A percentile compares a stretch with the other conserved stretches of the same genome.
These are phyloP conservation scores for Penaeus indicus DNA, from an alignment of 1,140 invertebrate species.

Conservation along the genomic window DNA sequence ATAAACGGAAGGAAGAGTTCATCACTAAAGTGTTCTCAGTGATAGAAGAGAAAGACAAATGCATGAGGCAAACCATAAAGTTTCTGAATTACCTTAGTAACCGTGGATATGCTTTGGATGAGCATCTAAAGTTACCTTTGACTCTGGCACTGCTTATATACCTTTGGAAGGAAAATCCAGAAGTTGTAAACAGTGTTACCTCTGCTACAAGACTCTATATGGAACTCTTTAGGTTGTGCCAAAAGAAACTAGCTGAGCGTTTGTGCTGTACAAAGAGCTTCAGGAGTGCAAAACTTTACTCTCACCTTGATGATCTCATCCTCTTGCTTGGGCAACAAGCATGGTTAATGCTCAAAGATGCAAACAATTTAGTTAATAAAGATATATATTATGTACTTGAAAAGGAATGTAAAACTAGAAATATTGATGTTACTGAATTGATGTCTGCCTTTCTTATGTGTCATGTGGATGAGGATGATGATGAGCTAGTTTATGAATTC, in stretches of 20 bases:
- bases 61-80: neutral
- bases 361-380: neutral
- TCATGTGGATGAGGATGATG: neutral
- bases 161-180: constrained; percentile 28
- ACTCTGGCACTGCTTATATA: constrained; percentile 47
- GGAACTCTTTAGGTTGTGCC: constrained; percentile 15
- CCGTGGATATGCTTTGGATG: neutral
- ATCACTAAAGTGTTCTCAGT: constrained; percentile 27
- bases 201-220: constrained; percentile 18
- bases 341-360: neutral
- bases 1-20: neutral
- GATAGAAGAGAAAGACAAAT: neutral
- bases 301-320: constrained; percentile 1
- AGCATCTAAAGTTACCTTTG: constrained; percentile 30
- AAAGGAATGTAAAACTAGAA: constrained; percentile 1
- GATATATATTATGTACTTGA: constrained; percentile 1
- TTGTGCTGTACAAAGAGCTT: neutral
- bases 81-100: constrained; percentile 11
- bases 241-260: constrained; percentile 27
- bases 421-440: constrained; percentile 14
- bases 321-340: constrained; percentile 30
- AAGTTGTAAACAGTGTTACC: constrained; percentile 20
- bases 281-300: neutral
- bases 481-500: constrained; percentile 6
- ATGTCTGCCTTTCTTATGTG: constrained; percentile 52